These are phyloP conservation scores for Venustaconcha ellipsiformis DNA, from an alignment of 1,140 invertebrate species.

Conservation along the genomic window DNA sequence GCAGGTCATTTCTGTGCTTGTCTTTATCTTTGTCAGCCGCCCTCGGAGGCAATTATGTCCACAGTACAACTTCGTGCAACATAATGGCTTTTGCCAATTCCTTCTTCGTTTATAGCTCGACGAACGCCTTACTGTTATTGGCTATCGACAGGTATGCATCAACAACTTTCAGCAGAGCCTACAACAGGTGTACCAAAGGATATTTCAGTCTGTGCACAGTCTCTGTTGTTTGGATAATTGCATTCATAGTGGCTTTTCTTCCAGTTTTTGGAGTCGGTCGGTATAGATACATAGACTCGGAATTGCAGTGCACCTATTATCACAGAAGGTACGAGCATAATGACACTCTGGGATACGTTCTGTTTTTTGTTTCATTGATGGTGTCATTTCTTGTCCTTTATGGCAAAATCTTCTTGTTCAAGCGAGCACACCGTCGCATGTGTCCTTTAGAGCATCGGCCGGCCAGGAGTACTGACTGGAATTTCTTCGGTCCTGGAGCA, in stretches of 20 bases:
- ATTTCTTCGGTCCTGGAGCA: constrained; percentile 59
- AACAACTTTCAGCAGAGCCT: constrained; percentile 50
- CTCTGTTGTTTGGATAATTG: constrained; percentile 51
- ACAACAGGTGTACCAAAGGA: constrained; percentile 50
- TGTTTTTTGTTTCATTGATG: constrained; percentile 51
- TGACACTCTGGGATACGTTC: constrained; percentile 57
- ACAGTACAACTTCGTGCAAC: constrained; percentile 43
- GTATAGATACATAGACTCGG: constrained; percentile 53
- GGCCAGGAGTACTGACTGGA: constrained; percentile 57
- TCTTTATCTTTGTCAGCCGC: constrained; percentile 58
- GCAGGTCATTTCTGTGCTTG: constrained; percentile 57
- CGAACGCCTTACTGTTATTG: constrained; percentile 53
- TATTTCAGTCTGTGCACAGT: constrained; percentile 46
- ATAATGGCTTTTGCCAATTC: constrained; percentile 61
- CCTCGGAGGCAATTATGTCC: constrained; percentile 54
- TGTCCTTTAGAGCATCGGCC: constrained; percentile 52
- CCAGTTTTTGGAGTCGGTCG: constrained; percentile 59
- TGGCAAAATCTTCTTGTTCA: constrained; percentile 56
- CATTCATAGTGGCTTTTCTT: constrained; percentile 55
- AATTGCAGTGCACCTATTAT: constrained; percentile 59
- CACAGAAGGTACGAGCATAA: constrained; percentile 54
- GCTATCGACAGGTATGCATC: constrained; percentile 58
- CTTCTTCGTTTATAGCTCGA: constrained; percentile 60
- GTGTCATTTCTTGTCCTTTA: constrained; percentile 52
- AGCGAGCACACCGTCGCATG: constrained; percentile 57